phyloP scores from a whole-genome alignment of 2,888 invertebrate species.

The Tipula confusa region DNA sequence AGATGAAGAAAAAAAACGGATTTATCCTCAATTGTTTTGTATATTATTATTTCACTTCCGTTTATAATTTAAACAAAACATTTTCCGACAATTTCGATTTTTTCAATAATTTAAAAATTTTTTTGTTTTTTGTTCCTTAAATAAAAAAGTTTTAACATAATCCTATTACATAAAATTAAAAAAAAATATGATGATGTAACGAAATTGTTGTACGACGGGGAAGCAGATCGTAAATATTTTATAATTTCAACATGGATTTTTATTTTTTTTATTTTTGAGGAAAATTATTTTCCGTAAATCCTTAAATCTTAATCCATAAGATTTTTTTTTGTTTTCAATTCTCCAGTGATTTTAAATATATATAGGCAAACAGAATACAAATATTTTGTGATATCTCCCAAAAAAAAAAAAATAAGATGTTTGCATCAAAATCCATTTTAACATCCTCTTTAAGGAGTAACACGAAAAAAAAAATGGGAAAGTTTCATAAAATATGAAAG shows the following conservation, averaged over 20 bases:
- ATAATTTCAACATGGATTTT: background rate
- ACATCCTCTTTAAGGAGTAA: background rate
- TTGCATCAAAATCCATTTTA: background rate
- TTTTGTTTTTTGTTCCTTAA: background rate
- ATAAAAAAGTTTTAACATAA: background rate
- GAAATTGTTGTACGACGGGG: background rate
- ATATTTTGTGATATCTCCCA: background rate
- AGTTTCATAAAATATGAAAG: background rate
- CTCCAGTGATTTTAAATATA: background rate
- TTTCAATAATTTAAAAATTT: background rate
- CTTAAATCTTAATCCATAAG: slow-evolving; percentile 3
- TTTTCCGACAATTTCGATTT: background rate
- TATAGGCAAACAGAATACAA: background rate
- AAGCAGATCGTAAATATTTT: background rate
- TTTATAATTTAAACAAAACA: background rate
- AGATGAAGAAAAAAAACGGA: background rate
- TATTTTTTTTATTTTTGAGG: background rate
- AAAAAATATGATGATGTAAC: background rate
- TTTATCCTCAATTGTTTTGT: background rate
- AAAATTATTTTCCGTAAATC: slow-evolving; percentile 6
- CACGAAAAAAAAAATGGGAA: background rate
- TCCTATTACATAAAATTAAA: background rate
- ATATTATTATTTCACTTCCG: background rate
- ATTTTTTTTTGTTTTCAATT: background rate
- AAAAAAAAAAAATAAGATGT: background rate